Evolutionary conservation across 2,797 vertebrate species (phyloP).

Genomic region (Ctenosaura bakeri): DNA sequence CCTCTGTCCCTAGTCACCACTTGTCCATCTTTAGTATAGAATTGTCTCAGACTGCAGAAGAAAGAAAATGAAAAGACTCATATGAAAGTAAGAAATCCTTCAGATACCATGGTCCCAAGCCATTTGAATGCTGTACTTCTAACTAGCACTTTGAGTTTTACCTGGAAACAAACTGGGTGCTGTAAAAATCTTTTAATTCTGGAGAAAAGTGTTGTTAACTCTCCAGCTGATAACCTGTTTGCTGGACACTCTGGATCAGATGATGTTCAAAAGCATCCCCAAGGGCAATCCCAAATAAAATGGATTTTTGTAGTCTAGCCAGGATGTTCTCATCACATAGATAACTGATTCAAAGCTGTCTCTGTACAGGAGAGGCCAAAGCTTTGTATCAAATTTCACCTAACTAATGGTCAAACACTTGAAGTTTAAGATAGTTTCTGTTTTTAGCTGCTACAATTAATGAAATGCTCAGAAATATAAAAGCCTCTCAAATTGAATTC

Average conservation of each 20-base stretch:
- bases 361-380: not conserved
- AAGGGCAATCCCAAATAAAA: not conserved
- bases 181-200: not conserved
- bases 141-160: no score
- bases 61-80: not conserved
- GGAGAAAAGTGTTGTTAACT: no score
- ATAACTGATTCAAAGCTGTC: not conserved
- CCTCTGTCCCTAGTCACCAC: no score
- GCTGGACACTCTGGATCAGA: not conserved
- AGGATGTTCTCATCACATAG: not conserved
- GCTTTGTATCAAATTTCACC: not conserved
- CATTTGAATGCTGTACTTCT: not conserved
- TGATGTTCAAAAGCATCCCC: not conserved
- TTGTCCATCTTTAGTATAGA: not conserved
- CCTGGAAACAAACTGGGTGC: not conserved
- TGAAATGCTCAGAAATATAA: not conserved
- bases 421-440: not conserved
- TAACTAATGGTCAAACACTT: not conserved
- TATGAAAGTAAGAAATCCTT: not conserved
- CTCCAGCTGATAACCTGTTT: not conserved
- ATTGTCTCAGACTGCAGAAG: not conserved
- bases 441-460: not conserved
- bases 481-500: not conserved
- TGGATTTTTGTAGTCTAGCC: not conserved
- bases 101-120: not conserved